These are phyloP conservation scores for Sebastiscus albofasciatus DNA, from an alignment of 2,797 vertebrate genomes.

Conservation along the genomic window DNA sequence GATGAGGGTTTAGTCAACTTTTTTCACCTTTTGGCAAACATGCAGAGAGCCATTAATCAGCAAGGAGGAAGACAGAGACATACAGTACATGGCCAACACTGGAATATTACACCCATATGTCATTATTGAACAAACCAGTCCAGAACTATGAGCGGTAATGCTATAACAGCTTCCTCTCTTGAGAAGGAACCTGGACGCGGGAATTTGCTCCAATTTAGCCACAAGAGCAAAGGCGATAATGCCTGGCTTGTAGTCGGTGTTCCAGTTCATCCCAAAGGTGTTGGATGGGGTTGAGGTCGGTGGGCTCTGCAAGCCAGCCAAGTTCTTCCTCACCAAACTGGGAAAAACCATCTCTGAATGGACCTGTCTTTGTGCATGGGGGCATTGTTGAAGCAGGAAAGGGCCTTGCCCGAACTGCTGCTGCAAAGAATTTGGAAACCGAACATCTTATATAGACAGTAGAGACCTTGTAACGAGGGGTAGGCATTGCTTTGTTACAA, in stretches of 20 bases:
- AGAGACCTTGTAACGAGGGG: too few relatives aligned
- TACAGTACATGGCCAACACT: background rate
- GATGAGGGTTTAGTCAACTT: background rate
- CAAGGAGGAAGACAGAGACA: background rate
- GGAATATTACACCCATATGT: background rate
- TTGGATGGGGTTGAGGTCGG: background rate
- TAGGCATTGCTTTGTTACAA: background rate
- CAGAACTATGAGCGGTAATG: background rate
- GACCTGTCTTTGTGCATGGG: background rate
- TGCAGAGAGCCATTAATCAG: background rate
- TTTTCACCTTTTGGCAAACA: background rate
- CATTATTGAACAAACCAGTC: background rate
- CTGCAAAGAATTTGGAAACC: background rate
- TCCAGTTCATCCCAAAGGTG: slow-evolving; percentile 4
- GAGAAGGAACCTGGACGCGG: background rate
- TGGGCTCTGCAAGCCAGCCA: background rate
- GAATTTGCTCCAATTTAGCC: background rate
- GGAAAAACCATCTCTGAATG: background rate
- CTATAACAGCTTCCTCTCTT: background rate
- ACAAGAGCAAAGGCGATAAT: background rate
- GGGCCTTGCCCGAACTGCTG: background rate
- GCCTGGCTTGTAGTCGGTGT: background rate
- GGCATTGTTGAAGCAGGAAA: background rate
- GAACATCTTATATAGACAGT: background rate
- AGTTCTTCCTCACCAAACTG: background rate